A percentile compares a stretch with the other conserved stretches of the same genome.
Evolutionary conservation across 1,140 invertebrate species (phyloP).

Genomic region (Aphaenogaster floridana): DNA sequence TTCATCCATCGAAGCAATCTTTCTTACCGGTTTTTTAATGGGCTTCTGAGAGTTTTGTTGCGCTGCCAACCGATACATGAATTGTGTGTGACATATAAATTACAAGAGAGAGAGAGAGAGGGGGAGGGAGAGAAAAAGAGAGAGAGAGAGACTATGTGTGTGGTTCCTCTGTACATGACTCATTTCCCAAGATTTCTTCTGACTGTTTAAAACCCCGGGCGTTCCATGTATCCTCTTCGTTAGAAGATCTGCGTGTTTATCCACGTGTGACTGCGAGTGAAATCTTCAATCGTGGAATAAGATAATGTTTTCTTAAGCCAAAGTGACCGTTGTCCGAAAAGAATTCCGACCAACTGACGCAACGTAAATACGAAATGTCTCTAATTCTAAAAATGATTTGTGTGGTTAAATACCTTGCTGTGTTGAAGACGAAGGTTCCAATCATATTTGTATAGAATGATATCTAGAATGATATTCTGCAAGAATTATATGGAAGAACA

Average conservation of each 20-base stretch:
- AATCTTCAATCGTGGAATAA: conserved; percentile 62
- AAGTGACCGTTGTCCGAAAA: conserved; percentile 39
- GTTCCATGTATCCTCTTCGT: conserved; percentile 22
- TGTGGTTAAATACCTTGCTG: background rate
- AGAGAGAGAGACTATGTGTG: background rate
- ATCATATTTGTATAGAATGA: background rate
- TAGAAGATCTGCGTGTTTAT: conserved; percentile 56
- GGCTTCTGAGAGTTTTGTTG: background rate
- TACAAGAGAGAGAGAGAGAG: background rate
- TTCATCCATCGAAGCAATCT: conserved; percentile 44
- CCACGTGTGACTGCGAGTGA: conserved; percentile 60
- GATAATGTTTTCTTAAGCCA: conserved; percentile 66
- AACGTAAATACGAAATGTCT: conserved; percentile 25
- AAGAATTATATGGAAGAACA: background rate
- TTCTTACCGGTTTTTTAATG: conserved; percentile 60
- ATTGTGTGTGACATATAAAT: conserved; percentile 19
- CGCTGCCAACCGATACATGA: background rate
- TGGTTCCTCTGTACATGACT: background rate
- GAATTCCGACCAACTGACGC: conserved; percentile 37
- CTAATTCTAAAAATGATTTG: background rate
- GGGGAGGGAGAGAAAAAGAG: background rate
- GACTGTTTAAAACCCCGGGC: conserved; percentile 14
- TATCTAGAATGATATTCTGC: background rate
- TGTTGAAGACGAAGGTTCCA: background rate
- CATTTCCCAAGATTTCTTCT: conserved; percentile 33